Conservation (phyloP, 2,113 vertebrate species). For the Lepus europaeus region DNA sequence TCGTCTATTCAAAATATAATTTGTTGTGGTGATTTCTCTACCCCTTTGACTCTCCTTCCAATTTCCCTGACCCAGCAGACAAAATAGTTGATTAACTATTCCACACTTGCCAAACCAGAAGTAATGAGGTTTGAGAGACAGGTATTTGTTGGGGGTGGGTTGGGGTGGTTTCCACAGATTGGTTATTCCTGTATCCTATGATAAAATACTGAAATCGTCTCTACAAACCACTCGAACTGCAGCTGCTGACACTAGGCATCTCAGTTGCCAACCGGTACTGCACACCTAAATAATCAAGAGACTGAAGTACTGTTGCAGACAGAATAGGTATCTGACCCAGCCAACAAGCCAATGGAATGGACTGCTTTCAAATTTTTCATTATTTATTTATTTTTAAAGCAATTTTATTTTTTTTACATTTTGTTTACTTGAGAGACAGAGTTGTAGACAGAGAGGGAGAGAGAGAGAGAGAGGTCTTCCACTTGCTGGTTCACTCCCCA, state of each 20-base stretch:
- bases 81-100: slow-evolving; percentile 36
- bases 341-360: neutral
- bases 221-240: slow-evolving; percentile 20
- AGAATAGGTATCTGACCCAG: slow-evolving; percentile 36
- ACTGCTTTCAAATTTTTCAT: neutral
- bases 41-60: slow-evolving; percentile 35
- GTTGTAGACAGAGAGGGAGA: too few relatives aligned
- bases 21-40: slow-evolving; percentile 57
- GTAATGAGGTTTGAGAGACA: slow-evolving; percentile 51
- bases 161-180: slow-evolving; percentile 38
- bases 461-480: too few relatives aligned
- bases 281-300: slow-evolving; percentile 28
- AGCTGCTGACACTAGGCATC: slow-evolving; percentile 10
- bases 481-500: too few relatives aligned
- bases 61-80: neutral
- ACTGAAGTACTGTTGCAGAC: slow-evolving; percentile 31
- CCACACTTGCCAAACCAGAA: slow-evolving; percentile 53
- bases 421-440: too few relatives aligned
- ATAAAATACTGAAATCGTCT: slow-evolving; percentile 50
- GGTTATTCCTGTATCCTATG: slow-evolving; percentile 57
- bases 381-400: too few relatives aligned
- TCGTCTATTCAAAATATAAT: slow-evolving; percentile 39
- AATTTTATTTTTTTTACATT: too few relatives aligned
- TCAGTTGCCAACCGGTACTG: neutral
- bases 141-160: slow-evolving; percentile 12